A percentile compares a stretch with the other conserved stretches of the same genome.
These are phyloP conservation scores for human DNA, from an alignment of 2,113 vertebrate genomes.

Conservation along the genomic window GRCh38 chrX:109694501-109695000, in stretches of 20 bases:
- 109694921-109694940: neutral
- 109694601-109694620: constrained; percentile 49
- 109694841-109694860: constrained; percentile 33
- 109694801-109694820: constrained; percentile 24
- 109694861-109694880: constrained; percentile 1
- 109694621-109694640: neutral
- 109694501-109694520: neutral
- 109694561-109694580: neutral
- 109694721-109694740: neutral
- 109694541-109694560: neutral
- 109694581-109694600: constrained; percentile 2
- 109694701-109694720: neutral
- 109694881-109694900: neutral
- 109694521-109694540: neutral
- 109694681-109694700: constrained; percentile 30
- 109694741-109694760: neutral
- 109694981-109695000: no score
- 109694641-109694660: neutral
- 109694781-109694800: neutral
- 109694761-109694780: neutral
- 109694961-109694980: neutral
- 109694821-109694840: neutral
- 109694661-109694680: neutral
- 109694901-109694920: neutral
- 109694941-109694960: neutral